Evolutionary conservation across 2,888 invertebrate genomes (phyloP), one percentile per base, ranked within the genome.

Genomic region (Drosophila suboccidentalis): DNA sequence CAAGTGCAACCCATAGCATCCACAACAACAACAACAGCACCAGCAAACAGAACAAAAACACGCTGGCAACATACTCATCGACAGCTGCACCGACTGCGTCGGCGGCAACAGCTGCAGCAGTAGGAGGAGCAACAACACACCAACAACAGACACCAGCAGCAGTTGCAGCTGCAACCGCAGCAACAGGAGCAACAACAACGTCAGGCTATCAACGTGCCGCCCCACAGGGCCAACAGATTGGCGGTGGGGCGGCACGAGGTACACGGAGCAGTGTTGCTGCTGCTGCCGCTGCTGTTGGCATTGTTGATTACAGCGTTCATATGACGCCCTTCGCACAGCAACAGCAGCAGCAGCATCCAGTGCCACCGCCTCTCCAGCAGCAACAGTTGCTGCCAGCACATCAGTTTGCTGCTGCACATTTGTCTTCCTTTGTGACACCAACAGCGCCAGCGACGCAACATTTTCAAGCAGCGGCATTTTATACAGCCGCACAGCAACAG

Each of bases 231-330:
- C 69, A 81, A 39, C 71, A 74, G 36, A 66, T 58, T 66, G 70
- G 47, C 60, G 90, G 91, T 86, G 91, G 91, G 91, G 92, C 91
- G 91, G 91, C 92, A 87, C 91, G 92, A 61, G 74, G 66, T 26
- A 71, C 72, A 43, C 66, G 68, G 58, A 87, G 75, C 78, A 83
- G 69, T 78, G 72, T 68, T 32, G 47, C 17, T 19, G 55, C 44
- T 54, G 69, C 72, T 66, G 61, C 75, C 57, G 75, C 75, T 59
- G 61, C 72, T 66, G 77, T 70, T 59, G 80, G 80, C 47, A 72
- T 83, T 74, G 89, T 79, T 71, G 89, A 88, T 54, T 88, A 83
- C 50, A 86, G 86, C 59, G 67, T 80, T 51, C 82, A 81, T 43
- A 75, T 78, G 76, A 57, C 75, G 43, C 71, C 80, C 10, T 78